phyloP scores from a whole-genome alignment of 2,113 vertebrate genomes.

The Illadopsis cleaveri region DNA sequence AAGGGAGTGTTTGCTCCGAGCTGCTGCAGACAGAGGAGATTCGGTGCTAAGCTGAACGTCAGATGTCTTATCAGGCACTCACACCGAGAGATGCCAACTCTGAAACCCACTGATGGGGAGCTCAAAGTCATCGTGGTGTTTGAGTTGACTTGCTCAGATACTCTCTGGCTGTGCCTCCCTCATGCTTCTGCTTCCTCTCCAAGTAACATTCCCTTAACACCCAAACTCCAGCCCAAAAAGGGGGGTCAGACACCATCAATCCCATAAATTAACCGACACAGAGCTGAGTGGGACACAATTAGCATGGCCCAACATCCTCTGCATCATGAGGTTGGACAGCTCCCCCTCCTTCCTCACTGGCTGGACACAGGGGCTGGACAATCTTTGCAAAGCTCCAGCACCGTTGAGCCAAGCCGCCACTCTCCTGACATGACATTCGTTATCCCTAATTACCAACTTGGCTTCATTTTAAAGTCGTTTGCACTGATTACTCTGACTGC shows the following conservation, averaged over 20 bases:
- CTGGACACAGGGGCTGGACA: background rate
- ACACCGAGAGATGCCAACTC: background rate
- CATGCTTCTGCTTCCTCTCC: background rate
- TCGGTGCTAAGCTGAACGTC: background rate
- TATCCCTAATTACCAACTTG: constrained; percentile 13
- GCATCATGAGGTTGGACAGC: background rate
- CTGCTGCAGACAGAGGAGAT: background rate
- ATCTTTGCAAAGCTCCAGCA: background rate
- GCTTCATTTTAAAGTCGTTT: constrained; percentile 56
- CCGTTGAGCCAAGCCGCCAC: background rate
- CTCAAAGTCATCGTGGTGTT: background rate
- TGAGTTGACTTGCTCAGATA: rapidly evolving
- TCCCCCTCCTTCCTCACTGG: background rate
- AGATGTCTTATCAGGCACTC: background rate
- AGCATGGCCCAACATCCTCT: background rate
- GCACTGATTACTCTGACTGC: constrained; percentile 25
- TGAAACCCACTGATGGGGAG: background rate
- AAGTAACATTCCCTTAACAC: background rate
- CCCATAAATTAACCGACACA: background rate
- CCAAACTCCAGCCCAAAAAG: background rate
- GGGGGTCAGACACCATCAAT: rapidly evolving
- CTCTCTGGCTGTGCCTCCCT: background rate
- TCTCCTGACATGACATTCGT: background rate
- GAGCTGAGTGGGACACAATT: rapidly evolving
- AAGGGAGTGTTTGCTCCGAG: background rate